Evolutionary conservation across 2,797 vertebrate genomes (phyloP).

Genomic region (Hirundo rustica): DNA sequence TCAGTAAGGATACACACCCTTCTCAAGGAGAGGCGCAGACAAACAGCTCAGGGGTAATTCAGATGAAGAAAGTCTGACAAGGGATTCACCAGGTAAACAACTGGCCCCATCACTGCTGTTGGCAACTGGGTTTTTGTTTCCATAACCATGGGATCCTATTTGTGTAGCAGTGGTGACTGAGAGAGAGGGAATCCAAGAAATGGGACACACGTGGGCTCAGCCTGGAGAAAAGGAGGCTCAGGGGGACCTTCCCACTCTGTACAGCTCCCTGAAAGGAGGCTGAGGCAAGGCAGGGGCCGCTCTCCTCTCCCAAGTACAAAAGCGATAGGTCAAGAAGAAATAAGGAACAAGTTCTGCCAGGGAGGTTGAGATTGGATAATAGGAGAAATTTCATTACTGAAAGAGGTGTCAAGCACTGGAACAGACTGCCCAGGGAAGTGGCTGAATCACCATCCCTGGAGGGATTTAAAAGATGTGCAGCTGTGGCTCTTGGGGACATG

Average conservation of each 20-base stretch:
- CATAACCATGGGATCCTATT: background rate
- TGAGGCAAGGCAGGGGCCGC: rapidly evolving
- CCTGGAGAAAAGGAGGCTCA: background rate
- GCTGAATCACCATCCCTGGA: background rate
- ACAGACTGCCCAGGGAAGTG: background rate
- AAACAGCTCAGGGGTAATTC: background rate
- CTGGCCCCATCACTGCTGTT: background rate
- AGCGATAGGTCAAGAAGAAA: background rate
- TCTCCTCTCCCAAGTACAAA: background rate
- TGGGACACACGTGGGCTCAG: background rate
- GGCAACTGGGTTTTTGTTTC: background rate
- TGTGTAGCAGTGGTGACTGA: background rate
- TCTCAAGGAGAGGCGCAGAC: background rate
- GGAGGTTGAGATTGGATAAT: background rate
- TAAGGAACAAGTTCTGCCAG: background rate
- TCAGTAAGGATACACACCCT: background rate
- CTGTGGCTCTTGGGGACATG: background rate
- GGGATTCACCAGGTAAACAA: background rate
- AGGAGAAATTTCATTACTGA: background rate
- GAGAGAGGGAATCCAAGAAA: background rate
- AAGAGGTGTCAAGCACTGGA: background rate
- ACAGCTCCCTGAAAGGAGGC: background rate
- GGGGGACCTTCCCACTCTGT: background rate
- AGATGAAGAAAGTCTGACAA: background rate
- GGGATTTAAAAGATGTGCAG: background rate